phyloP scores from a whole-genome alignment of 2,888 invertebrate genomes.

The Tipula unca region DNA sequence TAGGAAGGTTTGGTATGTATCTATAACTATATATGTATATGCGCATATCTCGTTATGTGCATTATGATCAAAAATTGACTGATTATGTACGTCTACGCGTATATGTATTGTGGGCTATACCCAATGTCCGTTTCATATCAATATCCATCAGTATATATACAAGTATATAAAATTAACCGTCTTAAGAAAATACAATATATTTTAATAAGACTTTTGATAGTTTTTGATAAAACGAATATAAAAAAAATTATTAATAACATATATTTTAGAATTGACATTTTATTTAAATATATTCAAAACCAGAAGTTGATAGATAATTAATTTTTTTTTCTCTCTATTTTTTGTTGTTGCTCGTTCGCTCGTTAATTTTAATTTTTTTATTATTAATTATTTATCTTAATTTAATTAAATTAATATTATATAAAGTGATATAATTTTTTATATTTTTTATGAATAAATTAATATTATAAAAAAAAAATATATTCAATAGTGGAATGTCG shows the following conservation, averaged over 20 bases:
- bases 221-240: background rate
- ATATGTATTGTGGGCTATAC: background rate
- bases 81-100: background rate
- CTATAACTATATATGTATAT: background rate
- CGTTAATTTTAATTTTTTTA: background rate
- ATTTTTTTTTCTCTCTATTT: background rate
- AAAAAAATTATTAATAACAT: conserved; percentile 1
- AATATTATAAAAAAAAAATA: background rate
- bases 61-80: background rate
- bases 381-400: background rate
- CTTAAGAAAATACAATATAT: background rate
- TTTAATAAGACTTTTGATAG: background rate
- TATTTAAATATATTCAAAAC: conserved; percentile 8
- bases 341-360: background rate
- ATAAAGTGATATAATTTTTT: background rate
- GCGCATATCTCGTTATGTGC: background rate
- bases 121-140: background rate
- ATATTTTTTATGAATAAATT: background rate
- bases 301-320: background rate
- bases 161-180: background rate
- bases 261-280: background rate
- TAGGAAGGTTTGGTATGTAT: background rate
- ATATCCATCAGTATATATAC: background rate
- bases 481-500: too few relatives aligned
- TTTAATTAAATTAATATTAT: background rate